Percentiles rank a stretch among this genome's conserved stretches.
Evolutionary conservation across 1,140 invertebrate genomes (phyloP).

Genomic region (Cephus cinctus): DNA sequence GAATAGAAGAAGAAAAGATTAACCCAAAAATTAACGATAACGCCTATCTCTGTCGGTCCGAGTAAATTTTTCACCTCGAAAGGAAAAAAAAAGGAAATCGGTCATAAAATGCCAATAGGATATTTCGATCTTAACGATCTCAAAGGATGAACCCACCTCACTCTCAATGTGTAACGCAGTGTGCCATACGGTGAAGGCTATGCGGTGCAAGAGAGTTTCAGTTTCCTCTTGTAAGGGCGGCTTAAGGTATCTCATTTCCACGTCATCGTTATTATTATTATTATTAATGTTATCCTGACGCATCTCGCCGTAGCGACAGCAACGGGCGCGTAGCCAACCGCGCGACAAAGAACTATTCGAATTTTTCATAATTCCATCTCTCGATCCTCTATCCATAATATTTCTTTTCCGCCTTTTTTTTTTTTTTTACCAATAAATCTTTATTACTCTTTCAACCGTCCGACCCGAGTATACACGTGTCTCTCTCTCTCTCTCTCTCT

Average conservation of each 20-base stretch:
- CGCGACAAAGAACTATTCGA: conserved; percentile 39
- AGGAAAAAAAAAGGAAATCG: neutral
- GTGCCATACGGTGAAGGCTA: conserved; percentile 65
- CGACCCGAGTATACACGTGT: too few species aligned
- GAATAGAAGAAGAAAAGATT: conserved; percentile 11
- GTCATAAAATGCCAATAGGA: neutral
- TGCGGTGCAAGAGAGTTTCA: conserved; percentile 57
- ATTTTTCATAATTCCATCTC: conserved; percentile 35
- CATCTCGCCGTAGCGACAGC: conserved; percentile 37
- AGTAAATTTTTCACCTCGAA: conserved; percentile 17
- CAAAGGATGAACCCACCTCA: conserved; percentile 42
- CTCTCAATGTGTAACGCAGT: conserved; percentile 62
- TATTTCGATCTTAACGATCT: neutral
- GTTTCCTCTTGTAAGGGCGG: conserved; percentile 39
- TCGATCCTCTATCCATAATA: neutral
- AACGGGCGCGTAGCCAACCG: conserved; percentile 40
- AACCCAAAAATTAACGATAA: conserved; percentile 8
- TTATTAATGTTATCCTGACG: conserved; percentile 37
- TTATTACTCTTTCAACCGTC: too few species aligned
- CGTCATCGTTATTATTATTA: conserved; percentile 7
- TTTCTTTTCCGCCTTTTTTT: conserved; percentile 6
- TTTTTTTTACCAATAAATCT: neutral
- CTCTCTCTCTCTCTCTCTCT: too few species aligned
- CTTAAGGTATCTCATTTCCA: conserved; percentile 17
- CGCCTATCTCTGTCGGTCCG: neutral